Evolutionary conservation across 2,888 invertebrate genomes (phyloP), one percentile per base, ranked within the genome.

Genomic region (Lepidocyrtoides sp.): DNA sequence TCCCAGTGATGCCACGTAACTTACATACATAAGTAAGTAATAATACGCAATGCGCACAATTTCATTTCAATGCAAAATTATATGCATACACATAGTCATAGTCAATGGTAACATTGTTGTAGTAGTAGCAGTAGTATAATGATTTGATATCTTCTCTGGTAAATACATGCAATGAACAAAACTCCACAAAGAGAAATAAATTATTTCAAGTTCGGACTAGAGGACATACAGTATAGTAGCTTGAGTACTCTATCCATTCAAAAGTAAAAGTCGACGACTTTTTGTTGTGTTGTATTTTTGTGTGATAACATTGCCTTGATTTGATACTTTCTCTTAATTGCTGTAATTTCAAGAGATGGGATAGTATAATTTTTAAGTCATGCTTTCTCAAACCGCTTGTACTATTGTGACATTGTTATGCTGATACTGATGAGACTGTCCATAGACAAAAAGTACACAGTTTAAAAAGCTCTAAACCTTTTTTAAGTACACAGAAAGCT

Each of bases 111-210:
- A n/a, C n/a, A n/a, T n/a, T n/a, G 20, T n/a, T 72, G 36, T 20
- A 63, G 41, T 32, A 4, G 63, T 77, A n/a, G 12, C 3, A 0
- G 41, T 72, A 44, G 41, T 44, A 23, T 81, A 2, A 32, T 54
- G 60, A 10, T 23, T 41, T 69, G 12, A 8, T n/a, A 63, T 63
- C 23, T 72, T 72, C 5, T 72, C 8, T 48, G 41, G 2, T 48
- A 1, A 26, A 41, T 4, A 51, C 48, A 75, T 51, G 51, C 75
- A n/a, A n/a, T n/a, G n/a, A n/a, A 36, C 36, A 36, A 36, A 48
- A 48, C 23, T 41, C 82, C 60, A 23, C 44, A 44, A 83, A 17
- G 48, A 66, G 66, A 48, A 66, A 83, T 83, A 83, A 83, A 83
- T 83, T 83, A 48, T 83, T 63, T 54, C 17, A 8, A 17, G 36